Evolutionary conservation across 92 coral and sea anemone genomes (phyloP).

Genomic region (Zoanthus solanderi): DNA sequence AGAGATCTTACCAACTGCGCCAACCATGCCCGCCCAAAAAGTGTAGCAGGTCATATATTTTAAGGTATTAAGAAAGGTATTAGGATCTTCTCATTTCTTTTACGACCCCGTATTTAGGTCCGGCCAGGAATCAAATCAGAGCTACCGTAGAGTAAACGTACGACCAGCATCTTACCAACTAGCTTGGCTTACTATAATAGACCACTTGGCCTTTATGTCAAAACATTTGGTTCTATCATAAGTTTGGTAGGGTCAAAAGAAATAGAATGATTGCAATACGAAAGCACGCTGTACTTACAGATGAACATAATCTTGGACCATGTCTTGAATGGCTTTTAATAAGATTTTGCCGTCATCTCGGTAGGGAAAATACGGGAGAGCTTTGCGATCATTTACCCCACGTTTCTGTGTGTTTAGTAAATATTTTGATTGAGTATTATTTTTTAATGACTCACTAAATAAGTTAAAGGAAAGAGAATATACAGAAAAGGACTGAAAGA

Average conservation of each 20-base stretch:
- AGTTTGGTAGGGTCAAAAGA: neutral
- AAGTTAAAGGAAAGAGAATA: too few relatives aligned
- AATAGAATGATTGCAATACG: neutral
- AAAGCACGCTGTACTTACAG: neutral
- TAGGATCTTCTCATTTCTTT: too few relatives aligned
- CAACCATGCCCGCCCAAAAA: too few relatives aligned
- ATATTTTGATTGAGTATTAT: neutral
- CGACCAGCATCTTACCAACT: neutral
- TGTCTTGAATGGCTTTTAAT: conserved; percentile 4
- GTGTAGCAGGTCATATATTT: too few relatives aligned
- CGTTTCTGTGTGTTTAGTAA: neutral
- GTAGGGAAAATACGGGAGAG: conserved; percentile 19
- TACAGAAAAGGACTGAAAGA: too few relatives aligned
- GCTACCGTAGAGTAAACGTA: too few relatives aligned
- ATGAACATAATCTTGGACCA: conserved; percentile 13
- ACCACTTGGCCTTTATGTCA: neutral
- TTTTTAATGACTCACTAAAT: too few relatives aligned
- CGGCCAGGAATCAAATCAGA: too few relatives aligned
- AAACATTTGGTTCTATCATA: neutral
- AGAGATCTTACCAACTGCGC: too few relatives aligned
- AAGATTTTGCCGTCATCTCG: conserved; percentile 9
- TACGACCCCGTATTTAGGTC: too few relatives aligned
- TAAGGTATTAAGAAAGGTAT: too few relatives aligned
- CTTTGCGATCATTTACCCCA: neutral
- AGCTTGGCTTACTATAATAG: neutral